A percentile compares a stretch with the other conserved stretches of the same genome.
Conservation (phyloP, 2,888 invertebrate species). For the Drosophila lutescens region DNA sequence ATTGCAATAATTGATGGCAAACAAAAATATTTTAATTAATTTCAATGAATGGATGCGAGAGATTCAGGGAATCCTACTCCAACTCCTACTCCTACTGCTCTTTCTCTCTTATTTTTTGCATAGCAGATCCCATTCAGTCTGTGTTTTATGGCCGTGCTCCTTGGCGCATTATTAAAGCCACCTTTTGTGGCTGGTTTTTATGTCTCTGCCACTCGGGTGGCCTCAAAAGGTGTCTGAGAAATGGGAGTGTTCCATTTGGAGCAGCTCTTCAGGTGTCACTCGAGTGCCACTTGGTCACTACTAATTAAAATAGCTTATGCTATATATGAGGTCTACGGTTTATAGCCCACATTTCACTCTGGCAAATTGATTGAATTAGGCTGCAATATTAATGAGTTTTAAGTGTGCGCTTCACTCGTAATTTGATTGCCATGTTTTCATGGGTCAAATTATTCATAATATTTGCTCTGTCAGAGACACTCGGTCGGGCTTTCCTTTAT, state of each 20-base stretch:
- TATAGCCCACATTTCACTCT: constrained; percentile 9
- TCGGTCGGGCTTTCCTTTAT: constrained; percentile 9
- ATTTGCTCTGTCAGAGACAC: constrained; percentile 14
- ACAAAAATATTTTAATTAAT: constrained; percentile 67
- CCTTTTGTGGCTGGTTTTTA: constrained; percentile 69
- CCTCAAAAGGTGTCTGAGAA: constrained; percentile 29
- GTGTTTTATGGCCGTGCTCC: constrained; percentile 24
- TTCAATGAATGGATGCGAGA: constrained; percentile 54
- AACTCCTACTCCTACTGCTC: background rate
- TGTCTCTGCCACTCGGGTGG: constrained; percentile 65
- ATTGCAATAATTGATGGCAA: constrained; percentile 70
- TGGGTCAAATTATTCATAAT: constrained; percentile 25
- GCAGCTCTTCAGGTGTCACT: constrained; percentile 22
- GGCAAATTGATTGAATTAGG: constrained; percentile 30
- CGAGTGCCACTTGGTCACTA: constrained; percentile 25
- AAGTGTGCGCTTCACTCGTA: constrained; percentile 22
- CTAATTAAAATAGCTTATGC: constrained; percentile 37
- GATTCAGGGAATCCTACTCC: constrained; percentile 5
- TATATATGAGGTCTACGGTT: constrained; percentile 6
- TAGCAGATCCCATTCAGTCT: constrained; percentile 10
- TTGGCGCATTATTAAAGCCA: constrained; percentile 65
- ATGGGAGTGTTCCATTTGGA: constrained; percentile 31
- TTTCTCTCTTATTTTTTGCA: constrained; percentile 14
- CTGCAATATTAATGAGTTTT: constrained; percentile 34
- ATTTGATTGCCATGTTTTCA: constrained; percentile 36